phyloP scores from a whole-genome alignment of 1,140 invertebrate species.

The Polypedilum pembai region DNA sequence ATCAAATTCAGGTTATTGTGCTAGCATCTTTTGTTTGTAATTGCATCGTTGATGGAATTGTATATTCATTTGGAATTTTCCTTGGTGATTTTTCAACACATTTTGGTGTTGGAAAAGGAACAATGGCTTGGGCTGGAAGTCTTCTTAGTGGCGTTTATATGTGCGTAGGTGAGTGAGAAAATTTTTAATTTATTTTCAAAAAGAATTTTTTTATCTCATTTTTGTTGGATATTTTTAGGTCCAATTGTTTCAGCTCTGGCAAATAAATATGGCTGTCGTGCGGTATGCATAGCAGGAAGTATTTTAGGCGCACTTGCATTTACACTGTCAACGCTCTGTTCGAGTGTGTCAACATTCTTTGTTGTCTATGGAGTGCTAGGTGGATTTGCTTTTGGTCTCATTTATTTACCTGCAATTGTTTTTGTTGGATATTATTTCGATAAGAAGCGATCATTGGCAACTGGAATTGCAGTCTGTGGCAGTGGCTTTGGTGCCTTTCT shows the following conservation, averaged over 20 bases:
- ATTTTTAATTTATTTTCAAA: neutral
- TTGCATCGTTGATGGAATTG: slow-evolving; percentile 96
- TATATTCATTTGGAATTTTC: slow-evolving; percentile 89
- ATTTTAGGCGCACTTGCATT: slow-evolving; percentile 78
- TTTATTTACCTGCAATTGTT: slow-evolving; percentile 97
- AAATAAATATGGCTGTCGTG: slow-evolving; percentile 91
- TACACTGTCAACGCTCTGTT: slow-evolving; percentile 74
- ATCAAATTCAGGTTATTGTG: slow-evolving; percentile 76
- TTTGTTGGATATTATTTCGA: slow-evolving; percentile 98
- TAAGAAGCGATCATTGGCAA: slow-evolving; percentile 91
- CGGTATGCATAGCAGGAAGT: slow-evolving; percentile 85
- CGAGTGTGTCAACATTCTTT: slow-evolving; percentile 84
- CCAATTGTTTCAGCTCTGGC: slow-evolving; percentile 91
- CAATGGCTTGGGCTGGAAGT: slow-evolving; percentile 88
- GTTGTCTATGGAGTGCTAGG: slow-evolving; percentile 88
- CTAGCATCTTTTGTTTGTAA: slow-evolving; percentile 96
- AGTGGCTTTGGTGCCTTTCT: slow-evolving; percentile 92
- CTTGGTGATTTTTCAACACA: slow-evolving; percentile 68
- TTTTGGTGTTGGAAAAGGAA: slow-evolving; percentile 80
- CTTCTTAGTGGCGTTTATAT: slow-evolving; percentile 90
- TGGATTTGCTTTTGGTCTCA: slow-evolving; percentile 95
- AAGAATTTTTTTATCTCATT: neutral
- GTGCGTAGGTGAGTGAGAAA: slow-evolving; percentile 62
- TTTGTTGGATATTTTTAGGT: slow-evolving; percentile 50
- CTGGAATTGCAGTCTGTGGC: slow-evolving; percentile 94